phyloP scores from a whole-genome alignment of 2,113 vertebrate genomes.

The Aspiorhynchus laticeps region DNA sequence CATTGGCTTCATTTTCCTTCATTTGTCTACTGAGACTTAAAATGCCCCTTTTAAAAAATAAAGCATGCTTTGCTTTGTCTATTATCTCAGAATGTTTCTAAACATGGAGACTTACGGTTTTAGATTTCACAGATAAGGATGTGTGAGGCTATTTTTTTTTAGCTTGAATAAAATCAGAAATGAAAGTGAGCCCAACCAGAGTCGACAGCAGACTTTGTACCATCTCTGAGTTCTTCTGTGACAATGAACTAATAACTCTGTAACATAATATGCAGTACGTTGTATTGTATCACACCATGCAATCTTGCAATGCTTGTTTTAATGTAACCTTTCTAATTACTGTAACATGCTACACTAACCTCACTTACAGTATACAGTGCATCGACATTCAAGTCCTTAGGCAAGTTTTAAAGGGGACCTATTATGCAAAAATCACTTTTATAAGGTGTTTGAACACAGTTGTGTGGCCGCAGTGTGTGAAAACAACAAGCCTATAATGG shows the following conservation, averaged over 20 bases:
- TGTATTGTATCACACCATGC: neutral
- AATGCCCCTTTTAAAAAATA: neutral
- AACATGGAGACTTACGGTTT: neutral
- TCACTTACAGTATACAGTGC: too few relatives aligned
- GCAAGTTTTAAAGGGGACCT: too few relatives aligned
- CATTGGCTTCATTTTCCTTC: conserved; percentile 41
- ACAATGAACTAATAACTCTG: neutral
- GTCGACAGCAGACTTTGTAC: neutral
- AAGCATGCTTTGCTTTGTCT: conserved; percentile 6
- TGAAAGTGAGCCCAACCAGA: neutral
- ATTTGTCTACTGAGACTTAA: conserved; percentile 48
- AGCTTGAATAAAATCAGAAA: neutral
- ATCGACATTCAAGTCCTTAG: too few relatives aligned
- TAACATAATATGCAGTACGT: neutral
- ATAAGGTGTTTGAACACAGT: too few relatives aligned
- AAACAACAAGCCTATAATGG: too few relatives aligned
- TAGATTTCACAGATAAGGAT: neutral
- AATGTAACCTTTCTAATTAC: neutral
- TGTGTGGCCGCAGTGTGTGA: too few relatives aligned
- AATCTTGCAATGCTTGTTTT: neutral
- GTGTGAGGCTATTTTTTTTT: neutral
- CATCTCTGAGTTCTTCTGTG: neutral
- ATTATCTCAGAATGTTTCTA: conserved; percentile 14
- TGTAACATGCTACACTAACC: neutral
- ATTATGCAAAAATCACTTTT: too few relatives aligned